Evolutionary conservation across 1,140 invertebrate genomes (phyloP), one percentile per base, ranked within the genome.

Genomic region (Neodiprion pinetum): DNA sequence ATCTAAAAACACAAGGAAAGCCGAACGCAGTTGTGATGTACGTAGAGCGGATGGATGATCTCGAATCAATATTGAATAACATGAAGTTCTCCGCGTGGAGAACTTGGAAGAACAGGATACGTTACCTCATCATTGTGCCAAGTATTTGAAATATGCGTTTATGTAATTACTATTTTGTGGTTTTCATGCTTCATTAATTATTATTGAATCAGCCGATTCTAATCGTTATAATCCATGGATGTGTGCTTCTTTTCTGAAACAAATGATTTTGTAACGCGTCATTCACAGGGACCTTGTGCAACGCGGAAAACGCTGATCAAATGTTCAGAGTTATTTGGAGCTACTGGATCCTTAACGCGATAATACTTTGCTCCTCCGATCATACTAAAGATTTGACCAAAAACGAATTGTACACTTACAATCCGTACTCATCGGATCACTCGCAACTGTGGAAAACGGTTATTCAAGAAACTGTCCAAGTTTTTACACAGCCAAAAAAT

Each of bases 381-480:
- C n/a, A 11, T 11, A 61, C 10, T 61, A 1, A 61, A 61, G 53
- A 61, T n/a, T 11, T 11, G n/a, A 61, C 0, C 53, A 11, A 11
- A 61, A 61, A 61, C 0, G 17, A 21, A 61, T 11, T 61, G 10
- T 61, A 61, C n/a, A 61, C 53, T 11, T 61, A 11, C 53, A 61
- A 61, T 61, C 53, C 53, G 53, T 61, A 61, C 53, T 61, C 53
- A 11, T 11, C n/a, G 53, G 53, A 61, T n/a, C 53, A 61, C 53
- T 11, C n/a, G n/a, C n/a, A 61, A 11, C 53, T n/a, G n/a, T 61
- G 53, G 53, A 11, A n/a, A 11, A 11, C n/a, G 10, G 53, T 61
- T 11, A 11, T n/a, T 11, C 10, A 61, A n/a, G 53, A 61, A 61
- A 61, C n/a, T n/a, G n/a, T 61, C n/a, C 10, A 61, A 61, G 53